Evolutionary conservation across 2,797 vertebrate genomes (phyloP).

Genomic region (Xenops minutus): DNA sequence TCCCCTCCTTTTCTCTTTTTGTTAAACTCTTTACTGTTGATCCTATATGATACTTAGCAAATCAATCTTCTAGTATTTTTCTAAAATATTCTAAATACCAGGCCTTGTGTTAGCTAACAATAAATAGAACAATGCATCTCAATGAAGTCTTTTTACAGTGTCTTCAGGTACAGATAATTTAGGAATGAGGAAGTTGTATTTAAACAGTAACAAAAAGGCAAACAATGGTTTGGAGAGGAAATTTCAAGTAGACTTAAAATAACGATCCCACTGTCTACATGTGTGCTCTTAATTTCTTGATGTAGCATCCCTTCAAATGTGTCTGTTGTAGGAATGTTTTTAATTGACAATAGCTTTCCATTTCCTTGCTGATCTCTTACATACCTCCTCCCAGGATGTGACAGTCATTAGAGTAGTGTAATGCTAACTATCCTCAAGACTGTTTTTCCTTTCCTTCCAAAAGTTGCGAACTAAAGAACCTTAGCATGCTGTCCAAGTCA

Average conservation of each 20-base stretch:
- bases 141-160: neutral
- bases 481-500: neutral
- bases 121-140: neutral
- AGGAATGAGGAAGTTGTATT: conserved; percentile 38
- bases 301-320: neutral
- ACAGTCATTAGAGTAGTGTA: neutral
- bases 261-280: neutral
- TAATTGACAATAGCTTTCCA: neutral
- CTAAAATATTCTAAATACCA: neutral
- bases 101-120: neutral
- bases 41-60: neutral
- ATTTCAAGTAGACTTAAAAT: neutral
- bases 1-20: neutral
- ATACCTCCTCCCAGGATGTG: neutral
- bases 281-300: neutral
- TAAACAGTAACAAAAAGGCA: neutral
- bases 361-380: neutral
- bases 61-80: neutral
- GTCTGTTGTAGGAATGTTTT: neutral
- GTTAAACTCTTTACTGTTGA: neutral
- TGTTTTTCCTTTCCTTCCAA: neutral
- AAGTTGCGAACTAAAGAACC: neutral
- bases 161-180: neutral
- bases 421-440: neutral
- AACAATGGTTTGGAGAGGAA: conserved; percentile 6